Conservation (phyloP, 2,113 vertebrate species). For the Tetraodon nigroviridis region DNA sequence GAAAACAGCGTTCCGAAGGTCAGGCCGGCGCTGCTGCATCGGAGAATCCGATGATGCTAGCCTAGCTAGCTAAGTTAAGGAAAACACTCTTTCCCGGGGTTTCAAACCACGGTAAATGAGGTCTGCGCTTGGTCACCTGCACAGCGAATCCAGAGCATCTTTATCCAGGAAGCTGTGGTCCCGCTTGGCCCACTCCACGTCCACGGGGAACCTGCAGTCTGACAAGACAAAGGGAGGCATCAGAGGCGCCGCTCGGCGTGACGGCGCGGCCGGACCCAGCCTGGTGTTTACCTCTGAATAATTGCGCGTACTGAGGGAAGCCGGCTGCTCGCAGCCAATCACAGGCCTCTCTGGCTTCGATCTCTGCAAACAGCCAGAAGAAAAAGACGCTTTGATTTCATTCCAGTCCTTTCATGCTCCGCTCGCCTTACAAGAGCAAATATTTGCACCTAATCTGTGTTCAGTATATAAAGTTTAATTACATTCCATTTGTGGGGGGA, state of each 20-base stretch:
- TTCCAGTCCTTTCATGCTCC: slow-evolving; percentile 43
- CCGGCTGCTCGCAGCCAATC: slow-evolving; percentile 87
- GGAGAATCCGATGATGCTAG: not conserved
- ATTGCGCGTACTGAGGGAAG: slow-evolving; percentile 87
- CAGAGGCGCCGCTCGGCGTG: not conserved
- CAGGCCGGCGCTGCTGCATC: too few species aligned
- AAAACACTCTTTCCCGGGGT: too few species aligned
- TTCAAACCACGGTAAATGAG: too few species aligned
- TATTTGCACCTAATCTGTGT: slow-evolving; percentile 53
- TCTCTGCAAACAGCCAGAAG: slow-evolving; percentile 75
- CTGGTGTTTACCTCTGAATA: slow-evolving; percentile 83
- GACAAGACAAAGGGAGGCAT: slow-evolving; percentile 1
- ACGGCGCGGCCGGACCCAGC: not conserved
- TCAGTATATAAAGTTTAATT: slow-evolving; percentile 53
- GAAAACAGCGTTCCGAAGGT: not conserved
- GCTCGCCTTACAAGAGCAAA: slow-evolving; percentile 45
- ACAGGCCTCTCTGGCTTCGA: slow-evolving; percentile 87
- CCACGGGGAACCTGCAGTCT: slow-evolving; percentile 55
- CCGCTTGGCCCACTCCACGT: slow-evolving; percentile 36
- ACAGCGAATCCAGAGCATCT: slow-evolving; percentile 52
- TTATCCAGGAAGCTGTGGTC: slow-evolving; percentile 64
- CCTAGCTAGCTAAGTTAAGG: too few species aligned
- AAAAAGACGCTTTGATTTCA: slow-evolving; percentile 36
- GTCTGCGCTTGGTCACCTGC: slow-evolving; percentile 43
- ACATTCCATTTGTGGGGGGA: slow-evolving; percentile 14